phyloP scores from a whole-genome alignment of 2,888 invertebrate genomes.

The Hetaerina titia region DNA sequence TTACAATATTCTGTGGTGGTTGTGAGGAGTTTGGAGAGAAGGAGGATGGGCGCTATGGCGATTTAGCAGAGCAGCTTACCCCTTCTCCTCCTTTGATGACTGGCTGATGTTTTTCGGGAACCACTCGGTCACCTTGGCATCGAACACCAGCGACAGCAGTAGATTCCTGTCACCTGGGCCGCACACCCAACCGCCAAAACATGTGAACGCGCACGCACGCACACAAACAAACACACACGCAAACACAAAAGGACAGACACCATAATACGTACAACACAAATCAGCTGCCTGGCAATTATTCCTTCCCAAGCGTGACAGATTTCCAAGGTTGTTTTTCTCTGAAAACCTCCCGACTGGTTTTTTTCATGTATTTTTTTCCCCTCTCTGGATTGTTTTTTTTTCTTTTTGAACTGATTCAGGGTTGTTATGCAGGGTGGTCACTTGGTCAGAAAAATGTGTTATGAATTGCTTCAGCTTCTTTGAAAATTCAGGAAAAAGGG shows the following conservation, averaged over 20 bases:
- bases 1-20: constrained; percentile 56
- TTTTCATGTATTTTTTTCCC: no score
- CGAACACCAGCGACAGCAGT: constrained; percentile 91
- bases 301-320: constrained; percentile 55
- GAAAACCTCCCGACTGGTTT: no score
- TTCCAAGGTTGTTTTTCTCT: constrained; percentile 15
- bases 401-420: no score
- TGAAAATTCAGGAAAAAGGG: no score
- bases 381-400: no score
- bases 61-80: constrained; percentile 78
- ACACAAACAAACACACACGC: constrained; percentile 67
- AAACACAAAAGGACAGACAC: constrained; percentile 67
- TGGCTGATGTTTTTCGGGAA: constrained; percentile 88
- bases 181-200: constrained; percentile 66
- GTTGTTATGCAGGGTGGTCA: no score
- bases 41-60: not conserved
- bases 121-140: constrained; percentile 92
- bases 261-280: constrained; percentile 67
- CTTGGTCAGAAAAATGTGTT: no score
- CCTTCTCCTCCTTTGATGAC: constrained; percentile 86
- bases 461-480: no score
- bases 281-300: constrained; percentile 54
- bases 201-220: constrained; percentile 65
- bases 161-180: constrained; percentile 89
- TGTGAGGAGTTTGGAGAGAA: not conserved